Base-by-base conservation (phyloP, 2,888 invertebrate species). In the Ochlodes sylvanus region DNA sequence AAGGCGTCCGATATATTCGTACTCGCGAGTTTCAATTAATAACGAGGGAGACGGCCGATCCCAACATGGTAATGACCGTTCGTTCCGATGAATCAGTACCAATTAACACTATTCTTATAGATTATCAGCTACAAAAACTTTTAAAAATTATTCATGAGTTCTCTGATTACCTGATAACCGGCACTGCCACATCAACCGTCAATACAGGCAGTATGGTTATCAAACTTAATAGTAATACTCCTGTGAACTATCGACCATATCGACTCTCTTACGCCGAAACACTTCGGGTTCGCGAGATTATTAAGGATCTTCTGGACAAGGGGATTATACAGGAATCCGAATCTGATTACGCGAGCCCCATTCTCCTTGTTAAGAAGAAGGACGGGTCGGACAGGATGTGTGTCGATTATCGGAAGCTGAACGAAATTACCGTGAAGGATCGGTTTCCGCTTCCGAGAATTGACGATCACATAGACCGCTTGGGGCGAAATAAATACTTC, bases 311-410 rank as follows among this genome's bases (percentile, higher is more conserved):
- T 10, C 6, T 58, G 1, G 15, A 34, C 4, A 58, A 58, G 6
- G 15, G 10, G n/a, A 61, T 61, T 15, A n/a, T 55, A 55, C 4
- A n/a, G 5, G 61, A 61, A n/a, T 61, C 47, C 6, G 47, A 47
- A 7, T 58, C 58, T 1, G 58, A 58, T 7, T 58, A 17, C 19
- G 58, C 58, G 9, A 58, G 58, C 7, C 58, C 58, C 0, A 42
- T 58, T 58, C 42, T 58, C 1, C 14, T 38, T 3, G 58, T 58
- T 1, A 38, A 58, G 41, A 27, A 27, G 27, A 27, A 27, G 27
- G 27, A 27, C 27, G 27, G 27, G 2, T 4, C 27, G 3, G 27
- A 27, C 27, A 27, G 27, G 5, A 27, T 27, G 27, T 27, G 27
- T 27, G 27, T 27, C 27, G 27, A 27, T 15, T 58, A 34, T 15